Base-by-base conservation (phyloP, 2,797 vertebrate genomes). In the Danio tinwini region DNA sequence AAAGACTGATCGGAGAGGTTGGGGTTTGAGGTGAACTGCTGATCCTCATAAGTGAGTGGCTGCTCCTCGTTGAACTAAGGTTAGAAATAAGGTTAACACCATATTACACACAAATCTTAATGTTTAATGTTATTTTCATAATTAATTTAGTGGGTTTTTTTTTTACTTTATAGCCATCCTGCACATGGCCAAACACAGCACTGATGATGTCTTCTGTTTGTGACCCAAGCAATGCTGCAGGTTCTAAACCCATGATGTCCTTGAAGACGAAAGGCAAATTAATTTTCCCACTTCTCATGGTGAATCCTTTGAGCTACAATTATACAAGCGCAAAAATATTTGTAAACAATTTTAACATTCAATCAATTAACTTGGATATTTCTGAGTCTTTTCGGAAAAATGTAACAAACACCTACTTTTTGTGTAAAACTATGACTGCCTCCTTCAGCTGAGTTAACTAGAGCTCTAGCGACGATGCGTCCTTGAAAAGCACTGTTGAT, bases 231-330 rank as follows among this genome's bases (percentile, higher is more conserved):
- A 40, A 7, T 0, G 1, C 2, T 0, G 0, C 0, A 39, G 2
- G 0, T 67, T 82, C 64, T 49, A 82, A 45, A 5, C 83, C 83
- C 80, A 82, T 79, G n/a, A 74, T 2, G n/a, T 84, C 83, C 19
- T 0, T 44, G 5, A 84, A 39, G 44, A 67, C 3, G 13, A 81
- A 74, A 1, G 75, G 58, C 9, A 78, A 56, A 10, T 0, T 0
- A 2, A 1, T n/a, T 0, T 47, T 17, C 12, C 0, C 8, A 62
- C 29, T 40, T 40, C 8, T 75, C 42, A 79, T 81, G 5, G 9
- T 7, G 13, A 47, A 71, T 67, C 6, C 7, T 39, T 47, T 47
- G 47, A 64, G 65, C 79, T 84, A 52, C 5, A 13, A 56, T 3
- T 29, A n/a, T n/a, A 17, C 7, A 59, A 59, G 0, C 7, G 0